These are phyloP conservation scores for Pantherophis guttatus DNA, from an alignment of 2,113 vertebrate species.

Conservation along the genomic window DNA sequence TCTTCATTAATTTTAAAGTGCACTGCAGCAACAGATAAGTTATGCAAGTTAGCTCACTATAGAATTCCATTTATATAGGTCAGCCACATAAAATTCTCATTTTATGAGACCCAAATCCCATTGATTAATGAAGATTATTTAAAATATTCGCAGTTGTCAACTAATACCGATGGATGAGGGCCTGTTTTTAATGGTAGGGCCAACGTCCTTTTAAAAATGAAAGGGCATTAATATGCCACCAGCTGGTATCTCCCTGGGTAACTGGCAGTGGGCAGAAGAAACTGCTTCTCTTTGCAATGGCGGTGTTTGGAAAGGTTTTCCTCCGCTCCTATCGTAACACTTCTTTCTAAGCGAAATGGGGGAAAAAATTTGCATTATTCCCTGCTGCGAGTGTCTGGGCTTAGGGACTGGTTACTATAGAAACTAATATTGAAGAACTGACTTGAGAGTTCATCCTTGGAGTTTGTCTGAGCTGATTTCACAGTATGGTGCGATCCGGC, in stretches of 20 bases:
- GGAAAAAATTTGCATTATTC: slow-evolving; percentile 67
- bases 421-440: slow-evolving; percentile 60
- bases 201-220: neutral
- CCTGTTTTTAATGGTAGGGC: neutral
- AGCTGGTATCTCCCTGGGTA: neutral
- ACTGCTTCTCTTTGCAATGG: slow-evolving; percentile 16
- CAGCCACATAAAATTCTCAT: neutral
- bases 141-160: neutral
- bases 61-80: neutral
- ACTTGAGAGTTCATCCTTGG: slow-evolving; percentile 25
- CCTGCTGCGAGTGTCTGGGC: slow-evolving; percentile 57
- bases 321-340: slow-evolving; percentile 46
- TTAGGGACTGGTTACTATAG: slow-evolving; percentile 68
- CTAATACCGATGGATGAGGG: neutral
- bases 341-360: slow-evolving; percentile 66
- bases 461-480: slow-evolving; percentile 43
- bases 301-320: slow-evolving; percentile 41
- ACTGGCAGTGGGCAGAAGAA: neutral
- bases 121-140: neutral
- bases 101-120: neutral
- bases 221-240: neutral
- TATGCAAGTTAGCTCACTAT: neutral
- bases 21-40: neutral
- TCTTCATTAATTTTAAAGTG: neutral
- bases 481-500: neutral